Conservation (phyloP, 2,113 vertebrate genomes). For the Pantherophis guttatus region DNA sequence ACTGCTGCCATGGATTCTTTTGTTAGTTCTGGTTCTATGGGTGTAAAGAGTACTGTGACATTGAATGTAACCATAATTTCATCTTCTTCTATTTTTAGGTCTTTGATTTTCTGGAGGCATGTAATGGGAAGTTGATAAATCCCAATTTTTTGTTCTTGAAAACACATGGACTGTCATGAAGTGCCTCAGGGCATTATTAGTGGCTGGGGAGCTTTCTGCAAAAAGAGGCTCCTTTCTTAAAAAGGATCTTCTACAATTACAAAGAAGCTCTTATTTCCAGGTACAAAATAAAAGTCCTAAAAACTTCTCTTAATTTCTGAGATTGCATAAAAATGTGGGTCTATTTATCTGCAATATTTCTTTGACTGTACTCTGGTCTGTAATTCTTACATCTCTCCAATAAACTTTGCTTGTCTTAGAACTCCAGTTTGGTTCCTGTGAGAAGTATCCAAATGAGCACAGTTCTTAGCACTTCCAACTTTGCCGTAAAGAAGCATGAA, state of each 20-base stretch:
- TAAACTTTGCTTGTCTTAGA: background rate
- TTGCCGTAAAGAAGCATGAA: background rate
- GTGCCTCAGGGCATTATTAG: slow-evolving; percentile 29
- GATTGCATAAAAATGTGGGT: background rate
- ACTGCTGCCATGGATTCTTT: background rate
- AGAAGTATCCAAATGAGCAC: background rate
- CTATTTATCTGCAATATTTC: background rate
- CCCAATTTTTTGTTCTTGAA: background rate
- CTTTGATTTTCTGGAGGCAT: background rate
- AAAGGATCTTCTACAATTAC: background rate
- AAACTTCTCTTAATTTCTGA: background rate
- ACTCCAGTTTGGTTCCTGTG: background rate
- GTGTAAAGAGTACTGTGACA: background rate
- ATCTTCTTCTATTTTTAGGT: background rate
- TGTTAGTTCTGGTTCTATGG: background rate
- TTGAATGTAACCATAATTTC: background rate
- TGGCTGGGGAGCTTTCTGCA: slow-evolving; percentile 34
- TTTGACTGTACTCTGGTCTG: background rate
- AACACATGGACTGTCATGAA: slow-evolving; percentile 42
- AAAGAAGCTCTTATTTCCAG: background rate
- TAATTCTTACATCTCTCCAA: background rate
- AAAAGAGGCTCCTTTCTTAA: background rate
- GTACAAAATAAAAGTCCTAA: background rate
- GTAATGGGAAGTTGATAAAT: background rate
- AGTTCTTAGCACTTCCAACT: background rate